A percentile compares a stretch with the other conserved stretches of the same genome.
These are phyloP conservation scores for Cynodonichthys magdalenae DNA, from an alignment of 2,797 vertebrate species.

Conservation along the genomic window DNA sequence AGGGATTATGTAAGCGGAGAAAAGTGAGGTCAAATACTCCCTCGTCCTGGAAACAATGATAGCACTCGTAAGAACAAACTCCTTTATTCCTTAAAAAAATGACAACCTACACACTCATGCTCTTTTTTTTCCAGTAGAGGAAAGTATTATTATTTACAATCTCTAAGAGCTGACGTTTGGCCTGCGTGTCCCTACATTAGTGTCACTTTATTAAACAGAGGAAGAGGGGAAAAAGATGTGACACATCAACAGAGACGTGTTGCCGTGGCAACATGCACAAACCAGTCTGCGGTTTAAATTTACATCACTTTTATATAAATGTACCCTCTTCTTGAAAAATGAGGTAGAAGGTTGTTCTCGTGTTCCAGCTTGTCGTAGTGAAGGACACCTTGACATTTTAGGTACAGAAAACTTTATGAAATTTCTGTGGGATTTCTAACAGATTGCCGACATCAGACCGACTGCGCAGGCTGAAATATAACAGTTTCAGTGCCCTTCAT, in stretches of 20 bases:
- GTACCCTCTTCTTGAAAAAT: background rate
- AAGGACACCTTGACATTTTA: background rate
- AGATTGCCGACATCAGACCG: too few species aligned
- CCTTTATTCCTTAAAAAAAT: slow-evolving; percentile 17
- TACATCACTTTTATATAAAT: slow-evolving; percentile 24
- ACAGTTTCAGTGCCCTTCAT: slow-evolving; percentile 8
- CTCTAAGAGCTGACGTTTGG: background rate
- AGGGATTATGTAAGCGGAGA: slow-evolving; percentile 61
- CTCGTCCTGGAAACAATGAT: slow-evolving; percentile 54
- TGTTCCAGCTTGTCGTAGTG: background rate
- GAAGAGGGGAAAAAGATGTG: slow-evolving; percentile 11
- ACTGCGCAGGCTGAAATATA: background rate
- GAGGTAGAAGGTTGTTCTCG: slow-evolving; percentile 1
- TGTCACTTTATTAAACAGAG: slow-evolving; percentile 18
- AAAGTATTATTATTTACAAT: background rate
- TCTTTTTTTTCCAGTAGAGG: background rate
- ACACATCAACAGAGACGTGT: slow-evolving; percentile 27
- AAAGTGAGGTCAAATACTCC: slow-evolving; percentile 49
- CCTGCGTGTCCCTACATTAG: slow-evolving; percentile 13
- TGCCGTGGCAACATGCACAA: slow-evolving; percentile 37
- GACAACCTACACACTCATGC: slow-evolving; percentile 6
- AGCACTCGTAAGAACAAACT: slow-evolving; percentile 37
- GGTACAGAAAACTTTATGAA: background rate
- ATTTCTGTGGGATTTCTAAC: background rate
- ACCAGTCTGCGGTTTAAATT: slow-evolving; percentile 22